Percentiles rank a stretch among this genome's conserved stretches.
These are phyloP conservation scores for Cheilosia grossa DNA, from an alignment of 2,888 invertebrate species.

Conservation along the genomic window DNA sequence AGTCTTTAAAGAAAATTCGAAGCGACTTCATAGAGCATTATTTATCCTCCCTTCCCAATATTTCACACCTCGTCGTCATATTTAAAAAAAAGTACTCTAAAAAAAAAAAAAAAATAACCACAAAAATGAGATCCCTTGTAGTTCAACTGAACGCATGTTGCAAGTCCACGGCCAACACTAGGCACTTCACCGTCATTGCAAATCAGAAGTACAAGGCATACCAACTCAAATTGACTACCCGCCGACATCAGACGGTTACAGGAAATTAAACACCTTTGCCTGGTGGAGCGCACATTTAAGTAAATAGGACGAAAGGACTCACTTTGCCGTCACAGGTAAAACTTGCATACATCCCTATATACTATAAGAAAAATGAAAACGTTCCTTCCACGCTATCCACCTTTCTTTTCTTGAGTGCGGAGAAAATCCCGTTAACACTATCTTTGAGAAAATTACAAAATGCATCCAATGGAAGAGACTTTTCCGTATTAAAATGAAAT, in stretches of 20 bases:
- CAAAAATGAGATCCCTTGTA: no score
- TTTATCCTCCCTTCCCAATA: no score
- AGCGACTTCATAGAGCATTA: no score
- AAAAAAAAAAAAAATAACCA: no score
- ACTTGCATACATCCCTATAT: background rate
- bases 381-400: background rate
- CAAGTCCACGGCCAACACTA: background rate
- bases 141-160: no score
- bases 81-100: no score
- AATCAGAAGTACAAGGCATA: background rate
- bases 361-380: background rate
- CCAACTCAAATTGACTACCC: constrained; percentile 30
- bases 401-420: constrained; percentile 21
- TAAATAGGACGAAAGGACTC: constrained; percentile 17
- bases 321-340: background rate
- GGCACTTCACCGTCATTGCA: background rate
- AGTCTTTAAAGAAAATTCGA: no score
- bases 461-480: constrained; percentile 54
- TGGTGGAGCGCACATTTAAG: constrained; percentile 16
- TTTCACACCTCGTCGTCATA: no score
- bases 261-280: constrained; percentile 59
- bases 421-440: constrained; percentile 55
- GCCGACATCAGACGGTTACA: constrained; percentile 25
- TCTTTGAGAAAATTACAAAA: constrained; percentile 64
- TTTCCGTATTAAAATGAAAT: constrained; percentile 50